A percentile compares a stretch with the other conserved stretches of the same genome.
Conservation (phyloP, 2,888 invertebrate genomes). For the Trachelus tabidus region DNA sequence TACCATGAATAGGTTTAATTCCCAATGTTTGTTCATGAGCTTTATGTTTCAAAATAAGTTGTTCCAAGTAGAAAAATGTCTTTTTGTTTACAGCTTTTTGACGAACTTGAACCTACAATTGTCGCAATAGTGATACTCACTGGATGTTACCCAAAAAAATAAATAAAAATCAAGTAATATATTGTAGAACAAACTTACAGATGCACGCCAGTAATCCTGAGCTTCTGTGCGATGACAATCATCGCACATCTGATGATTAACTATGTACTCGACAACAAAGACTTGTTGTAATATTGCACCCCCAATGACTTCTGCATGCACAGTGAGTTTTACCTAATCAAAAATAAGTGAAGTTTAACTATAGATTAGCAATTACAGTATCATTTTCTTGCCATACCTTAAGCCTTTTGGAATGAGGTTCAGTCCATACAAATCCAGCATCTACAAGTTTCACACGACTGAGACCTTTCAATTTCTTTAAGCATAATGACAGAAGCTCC, state of each 20-base stretch:
- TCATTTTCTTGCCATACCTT: conserved; percentile 72
- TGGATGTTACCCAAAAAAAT: neutral
- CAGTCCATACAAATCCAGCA: conserved; percentile 98
- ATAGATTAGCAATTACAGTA: neutral
- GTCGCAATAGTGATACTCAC: neutral
- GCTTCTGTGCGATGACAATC: conserved; percentile 97
- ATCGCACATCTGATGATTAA: conserved; percentile 95
- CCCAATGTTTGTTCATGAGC: conserved; percentile 90
- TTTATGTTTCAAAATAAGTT: conserved; percentile 94
- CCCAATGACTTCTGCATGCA: conserved; percentile 94
- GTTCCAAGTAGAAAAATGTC: conserved; percentile 97
- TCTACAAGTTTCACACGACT: conserved; percentile 91
- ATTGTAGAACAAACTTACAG: conserved; percentile 63
- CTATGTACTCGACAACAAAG: conserved; percentile 92
- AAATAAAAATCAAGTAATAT: conserved; percentile 4
- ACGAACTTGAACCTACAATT: conserved; percentile 81
- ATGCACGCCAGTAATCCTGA: conserved; percentile 96
- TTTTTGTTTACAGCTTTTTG: conserved; percentile 93
- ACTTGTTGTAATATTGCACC: conserved; percentile 94
- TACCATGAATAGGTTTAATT: conserved; percentile 87
- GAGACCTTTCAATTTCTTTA: conserved; percentile 92
- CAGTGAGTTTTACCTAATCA: conserved; percentile 83
- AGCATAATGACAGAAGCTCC: conserved; percentile 88
- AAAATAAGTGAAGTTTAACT: neutral
- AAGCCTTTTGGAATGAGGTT: conserved; percentile 97